Base-by-base conservation (phyloP, 2,113 vertebrate species). In the Panurus biarmicus region DNA sequence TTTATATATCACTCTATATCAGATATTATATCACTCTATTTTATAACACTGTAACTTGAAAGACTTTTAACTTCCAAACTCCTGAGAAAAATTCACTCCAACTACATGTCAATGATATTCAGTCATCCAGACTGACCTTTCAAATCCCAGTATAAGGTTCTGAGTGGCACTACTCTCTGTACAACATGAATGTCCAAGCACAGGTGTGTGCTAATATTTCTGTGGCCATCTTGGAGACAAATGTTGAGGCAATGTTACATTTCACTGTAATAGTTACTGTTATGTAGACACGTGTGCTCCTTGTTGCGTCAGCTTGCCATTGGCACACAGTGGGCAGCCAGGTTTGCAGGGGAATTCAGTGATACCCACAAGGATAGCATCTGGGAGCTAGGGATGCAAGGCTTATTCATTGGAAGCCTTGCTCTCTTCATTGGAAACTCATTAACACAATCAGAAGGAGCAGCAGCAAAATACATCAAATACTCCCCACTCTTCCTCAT, bases 1-100 rank as follows among this genome's bases (percentile, higher is more conserved):
- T n/a, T n/a, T n/a, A n/a, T n/a, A n/a, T n/a, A n/a, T n/a, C n/a
- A n/a, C n/a, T n/a, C n/a, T n/a, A n/a, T n/a, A n/a, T n/a, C n/a
- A n/a, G n/a, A n/a, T n/a, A n/a, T n/a, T 94, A 73, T 93, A 79
- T 67, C 94, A 93, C 85, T 92, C 83, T n/a, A 82, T 95, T 96
- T 94, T 78, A 92, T 45, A 80, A 89, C 67, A 50, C 40, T 96
- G 79, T 74, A 92, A 92, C 80, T 90, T 91, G 94, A 93, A 74
- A 97, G 54, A 78, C 69, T 89, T 95, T 11, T 45, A 36, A 54
- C 26, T 92, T 95, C 42, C 69, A 78, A 85, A 87, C 56, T 94
- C 5, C 4, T 51, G 69, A 94, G 67, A 62, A 94, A 94, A 97
- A 95, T 58, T 83, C 82, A 85, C 75, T 96, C 73, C 85, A 31